Percentiles rank a stretch among this genome's conserved stretches.
Evolutionary conservation across 2,797 vertebrate species (phyloP).

Genomic region (Pantherophis alleghaniensis): DNA sequence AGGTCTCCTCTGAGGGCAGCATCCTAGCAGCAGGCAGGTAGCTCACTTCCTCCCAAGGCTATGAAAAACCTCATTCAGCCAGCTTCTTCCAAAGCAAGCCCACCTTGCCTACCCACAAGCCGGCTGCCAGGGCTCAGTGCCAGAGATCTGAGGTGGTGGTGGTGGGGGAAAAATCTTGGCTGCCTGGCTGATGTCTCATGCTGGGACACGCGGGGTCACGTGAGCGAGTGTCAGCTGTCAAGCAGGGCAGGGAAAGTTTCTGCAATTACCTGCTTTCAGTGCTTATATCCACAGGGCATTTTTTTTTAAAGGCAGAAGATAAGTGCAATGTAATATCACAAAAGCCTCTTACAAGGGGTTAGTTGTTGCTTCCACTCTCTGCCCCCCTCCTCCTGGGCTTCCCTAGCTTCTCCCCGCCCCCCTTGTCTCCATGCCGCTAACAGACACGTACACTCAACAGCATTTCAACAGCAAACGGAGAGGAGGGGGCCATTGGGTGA

Average conservation of each 20-base stretch:
- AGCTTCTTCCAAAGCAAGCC: constrained; percentile 26
- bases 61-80: not conserved
- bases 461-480: not conserved
- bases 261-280: constrained; percentile 49
- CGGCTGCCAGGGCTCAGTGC: not conserved
- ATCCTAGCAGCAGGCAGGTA: constrained; percentile 53
- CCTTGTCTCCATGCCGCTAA: not conserved
- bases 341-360: not conserved
- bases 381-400: not conserved
- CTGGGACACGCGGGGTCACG: constrained; percentile 41
- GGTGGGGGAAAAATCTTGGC: not conserved
- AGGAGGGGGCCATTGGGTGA: not conserved
- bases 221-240: constrained; percentile 68
- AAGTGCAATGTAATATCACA: constrained; percentile 17
- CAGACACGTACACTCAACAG: not conserved
- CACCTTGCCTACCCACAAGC: not conserved
- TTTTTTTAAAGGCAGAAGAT: constrained; percentile 7
- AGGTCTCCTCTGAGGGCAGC: constrained; percentile 41
- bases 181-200: constrained; percentile 7
- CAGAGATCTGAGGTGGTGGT: constrained; percentile 45
- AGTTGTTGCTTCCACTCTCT: not conserved
- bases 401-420: not conserved
- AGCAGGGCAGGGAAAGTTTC: constrained; percentile 50
- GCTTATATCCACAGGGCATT: constrained; percentile 47
- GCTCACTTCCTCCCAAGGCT: constrained; percentile 16